These are phyloP conservation scores for Lamellibrachia columna DNA, from an alignment of 2,888 invertebrate genomes.

Conservation along the genomic window DNA sequence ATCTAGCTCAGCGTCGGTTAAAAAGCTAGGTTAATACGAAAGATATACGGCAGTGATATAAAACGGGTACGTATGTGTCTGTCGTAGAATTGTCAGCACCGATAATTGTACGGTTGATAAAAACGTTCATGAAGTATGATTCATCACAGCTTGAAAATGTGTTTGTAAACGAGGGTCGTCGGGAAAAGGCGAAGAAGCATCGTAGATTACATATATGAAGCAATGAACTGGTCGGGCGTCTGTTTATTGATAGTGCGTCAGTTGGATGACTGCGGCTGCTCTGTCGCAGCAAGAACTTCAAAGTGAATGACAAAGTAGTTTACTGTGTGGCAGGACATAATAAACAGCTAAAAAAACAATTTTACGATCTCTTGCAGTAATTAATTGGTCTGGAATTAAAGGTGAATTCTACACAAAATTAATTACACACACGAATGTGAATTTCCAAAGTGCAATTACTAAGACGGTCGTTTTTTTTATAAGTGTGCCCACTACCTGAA, in stretches of 20 bases:
- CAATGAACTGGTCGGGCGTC: not conserved
- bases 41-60: too few species aligned
- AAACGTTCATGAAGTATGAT: not conserved
- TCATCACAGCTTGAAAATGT: not conserved
- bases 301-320: not conserved
- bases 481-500: not conserved
- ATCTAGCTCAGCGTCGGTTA: too few species aligned
- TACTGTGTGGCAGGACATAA: not conserved
- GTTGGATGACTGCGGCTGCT: not conserved
- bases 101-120: not conserved
- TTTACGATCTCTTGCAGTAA: not conserved
- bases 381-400: not conserved
- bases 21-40: too few species aligned
- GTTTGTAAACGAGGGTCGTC: not conserved
- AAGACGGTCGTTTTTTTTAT: not conserved
- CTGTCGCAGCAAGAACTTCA: not conserved
- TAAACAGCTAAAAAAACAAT: not conserved
- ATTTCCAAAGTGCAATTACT: not conserved
- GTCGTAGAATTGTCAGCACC: not conserved
- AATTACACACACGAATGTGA: not conserved
- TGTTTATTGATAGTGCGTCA: not conserved
- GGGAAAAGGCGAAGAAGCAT: not conserved
- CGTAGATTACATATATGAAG: not conserved
- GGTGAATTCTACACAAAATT: not conserved
- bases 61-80: too few species aligned